phyloP scores from a whole-genome alignment of 2,888 invertebrate species.

The Eristalis arbustorum region DNA sequence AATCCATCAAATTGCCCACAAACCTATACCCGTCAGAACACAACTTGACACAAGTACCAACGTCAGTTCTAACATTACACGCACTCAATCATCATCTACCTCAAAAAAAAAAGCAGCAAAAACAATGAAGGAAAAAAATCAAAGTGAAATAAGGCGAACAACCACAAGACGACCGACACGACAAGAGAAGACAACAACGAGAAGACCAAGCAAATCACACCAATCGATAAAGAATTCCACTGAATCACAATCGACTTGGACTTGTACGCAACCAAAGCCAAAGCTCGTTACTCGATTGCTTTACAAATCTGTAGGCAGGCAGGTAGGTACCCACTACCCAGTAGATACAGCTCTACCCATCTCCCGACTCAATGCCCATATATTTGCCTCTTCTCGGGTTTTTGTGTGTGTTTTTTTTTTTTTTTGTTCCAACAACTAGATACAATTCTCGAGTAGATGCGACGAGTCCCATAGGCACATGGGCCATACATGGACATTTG shows the following conservation, averaged over 20 bases:
- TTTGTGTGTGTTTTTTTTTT: no score
- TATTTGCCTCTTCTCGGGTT: neutral
- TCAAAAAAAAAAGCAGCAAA: neutral
- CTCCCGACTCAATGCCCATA: neutral
- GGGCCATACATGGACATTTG: neutral
- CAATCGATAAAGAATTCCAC: constrained; percentile 36
- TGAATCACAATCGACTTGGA: constrained; percentile 17
- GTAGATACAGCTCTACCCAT: neutral
- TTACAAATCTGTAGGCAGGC: neutral
- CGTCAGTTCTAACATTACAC: neutral
- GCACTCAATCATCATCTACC: neutral
- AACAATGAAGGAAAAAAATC: neutral
- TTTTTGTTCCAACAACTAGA: neutral
- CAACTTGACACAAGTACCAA: neutral
- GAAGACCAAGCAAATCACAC: neutral
- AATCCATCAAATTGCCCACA: neutral
- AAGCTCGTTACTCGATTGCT: neutral
- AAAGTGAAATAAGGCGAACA: neutral
- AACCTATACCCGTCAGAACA: neutral
- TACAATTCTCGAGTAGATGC: neutral
- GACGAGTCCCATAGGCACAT: neutral
- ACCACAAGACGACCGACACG: neutral
- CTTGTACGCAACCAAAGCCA: neutral
- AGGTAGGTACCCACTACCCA: neutral
- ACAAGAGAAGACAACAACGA: neutral